Percentiles rank a stretch among this genome's conserved stretches.
phyloP scores from a whole-genome alignment of 2,888 invertebrate species.

The Zhengitettix transpicula region DNA sequence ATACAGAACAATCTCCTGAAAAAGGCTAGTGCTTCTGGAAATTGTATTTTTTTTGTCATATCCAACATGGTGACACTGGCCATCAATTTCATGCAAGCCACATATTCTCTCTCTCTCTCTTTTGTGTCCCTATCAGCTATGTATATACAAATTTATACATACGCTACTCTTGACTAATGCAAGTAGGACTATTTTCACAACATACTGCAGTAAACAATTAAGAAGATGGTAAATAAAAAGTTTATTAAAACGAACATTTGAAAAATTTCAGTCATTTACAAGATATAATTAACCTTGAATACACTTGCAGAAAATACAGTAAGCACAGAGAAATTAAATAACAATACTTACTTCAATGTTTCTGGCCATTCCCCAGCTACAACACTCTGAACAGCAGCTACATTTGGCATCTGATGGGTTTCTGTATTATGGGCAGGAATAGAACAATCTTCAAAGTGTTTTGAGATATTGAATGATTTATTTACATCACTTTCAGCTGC shows the following conservation, averaged over 20 bases:
- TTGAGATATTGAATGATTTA: neutral
- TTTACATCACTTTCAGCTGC: neutral
- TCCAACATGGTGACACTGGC: too few relatives aligned
- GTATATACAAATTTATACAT: too few relatives aligned
- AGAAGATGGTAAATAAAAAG: neutral
- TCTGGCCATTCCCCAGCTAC: constrained; percentile 60
- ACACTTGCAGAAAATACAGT: neutral
- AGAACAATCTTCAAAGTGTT: constrained; percentile 5
- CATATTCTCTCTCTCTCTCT: too few relatives aligned
- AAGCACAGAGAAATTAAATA: neutral
- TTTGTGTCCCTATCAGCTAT: too few relatives aligned
- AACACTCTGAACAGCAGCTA: constrained; percentile 19
- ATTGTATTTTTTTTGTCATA: too few relatives aligned
- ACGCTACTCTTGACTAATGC: too few relatives aligned
- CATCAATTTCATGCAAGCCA: too few relatives aligned
- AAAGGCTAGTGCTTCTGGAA: too few relatives aligned
- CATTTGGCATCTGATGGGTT: constrained; percentile 17
- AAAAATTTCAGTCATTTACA: neutral
- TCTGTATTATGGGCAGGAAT: constrained; percentile 1
- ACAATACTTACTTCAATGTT: constrained; percentile 36
- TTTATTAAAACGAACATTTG: neutral
- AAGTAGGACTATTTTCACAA: neutral
- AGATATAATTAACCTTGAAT: neutral
- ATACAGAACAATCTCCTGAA: too few relatives aligned
- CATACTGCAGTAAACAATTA: neutral